Evolutionary conservation across 2,888 invertebrate species (phyloP), one percentile per base, ranked within the genome.

Genomic region (Drosophila melanosoma): DNA sequence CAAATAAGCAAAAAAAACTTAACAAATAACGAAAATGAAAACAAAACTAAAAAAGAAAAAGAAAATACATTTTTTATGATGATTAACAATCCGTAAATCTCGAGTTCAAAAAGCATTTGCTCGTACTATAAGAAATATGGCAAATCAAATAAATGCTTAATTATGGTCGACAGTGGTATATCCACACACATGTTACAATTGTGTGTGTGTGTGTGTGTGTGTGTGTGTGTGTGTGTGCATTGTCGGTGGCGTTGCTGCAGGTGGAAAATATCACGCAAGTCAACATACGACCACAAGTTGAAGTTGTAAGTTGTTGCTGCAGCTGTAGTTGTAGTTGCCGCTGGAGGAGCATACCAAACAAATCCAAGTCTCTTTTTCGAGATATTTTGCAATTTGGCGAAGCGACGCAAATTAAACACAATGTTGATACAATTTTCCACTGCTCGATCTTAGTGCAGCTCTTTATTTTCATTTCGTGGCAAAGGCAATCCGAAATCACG

Each of bases 111-210:
- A 79, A 72, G 48, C 67, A 82, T 79, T 80, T 74, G 48, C 83
- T 84, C 73, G 87, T 81, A 82, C 69, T 68, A 56, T 67, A 79
- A 78, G 69, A 90, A 90, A 88, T 90, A 88, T 83, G 87, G 88
- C 90, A 88, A 90, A 90, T 86, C 87, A 90, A 89, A 87, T 90
- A 88, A 90, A 82, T 89, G 90, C 83, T 89, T 90, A 90, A 90
- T 90, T 89, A 88, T 83, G 79, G 82, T 76, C 72, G 69, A 76
- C 67, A 74, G 71, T 71, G 69, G 78, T 51, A 71, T 60, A 49
- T 49, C 33, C 40, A 65, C 72, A 61, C 52, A 57, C 62, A 49
- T 70, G 11, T 45, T 38, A n/a, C 15, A 40, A 54, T 26, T 61
- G 40, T 54, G 51, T 54, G 45, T 53, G 51, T 63, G 63, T 71